phyloP scores from a whole-genome alignment of 2,797 vertebrate genomes.

The Lepilemur ruficaudatus region DNA sequence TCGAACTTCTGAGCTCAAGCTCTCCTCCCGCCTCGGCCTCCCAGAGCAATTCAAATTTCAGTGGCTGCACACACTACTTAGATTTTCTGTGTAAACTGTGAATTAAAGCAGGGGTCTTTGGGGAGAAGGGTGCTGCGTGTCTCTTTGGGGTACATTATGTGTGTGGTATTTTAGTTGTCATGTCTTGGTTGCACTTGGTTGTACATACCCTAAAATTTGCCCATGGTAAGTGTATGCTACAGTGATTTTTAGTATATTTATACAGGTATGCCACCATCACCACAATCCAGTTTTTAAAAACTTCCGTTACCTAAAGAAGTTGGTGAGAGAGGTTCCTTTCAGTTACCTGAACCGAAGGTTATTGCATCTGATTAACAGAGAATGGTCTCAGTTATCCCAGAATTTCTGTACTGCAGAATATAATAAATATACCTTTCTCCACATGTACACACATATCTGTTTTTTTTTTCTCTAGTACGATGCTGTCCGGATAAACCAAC shows the following conservation, averaged over 20 bases:
- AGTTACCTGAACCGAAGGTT: background rate
- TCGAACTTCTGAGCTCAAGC: too few species aligned
- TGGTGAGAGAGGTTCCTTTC: background rate
- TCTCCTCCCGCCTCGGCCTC: too few species aligned
- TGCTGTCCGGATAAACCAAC: constrained; percentile 95
- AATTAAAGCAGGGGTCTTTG: background rate
- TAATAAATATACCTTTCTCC: constrained; percentile 56
- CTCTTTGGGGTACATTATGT: background rate
- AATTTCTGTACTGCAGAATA: background rate
- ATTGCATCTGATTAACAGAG: background rate
- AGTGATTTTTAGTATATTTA: background rate
- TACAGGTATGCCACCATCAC: background rate
- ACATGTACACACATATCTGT: background rate
- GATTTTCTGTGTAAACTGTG: background rate
- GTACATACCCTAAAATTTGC: background rate
- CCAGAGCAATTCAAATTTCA: background rate
- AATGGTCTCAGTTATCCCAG: background rate
- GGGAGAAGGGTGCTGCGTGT: background rate
- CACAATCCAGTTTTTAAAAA: background rate
- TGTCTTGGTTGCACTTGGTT: background rate
- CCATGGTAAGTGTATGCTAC: background rate
- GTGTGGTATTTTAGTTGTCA: background rate
- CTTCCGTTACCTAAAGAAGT: background rate
- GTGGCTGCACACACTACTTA: background rate
- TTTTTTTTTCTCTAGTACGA: constrained; percentile 90